phyloP scores from a whole-genome alignment of 2,113 vertebrate species.

The Zosterops hypoxanthus region DNA sequence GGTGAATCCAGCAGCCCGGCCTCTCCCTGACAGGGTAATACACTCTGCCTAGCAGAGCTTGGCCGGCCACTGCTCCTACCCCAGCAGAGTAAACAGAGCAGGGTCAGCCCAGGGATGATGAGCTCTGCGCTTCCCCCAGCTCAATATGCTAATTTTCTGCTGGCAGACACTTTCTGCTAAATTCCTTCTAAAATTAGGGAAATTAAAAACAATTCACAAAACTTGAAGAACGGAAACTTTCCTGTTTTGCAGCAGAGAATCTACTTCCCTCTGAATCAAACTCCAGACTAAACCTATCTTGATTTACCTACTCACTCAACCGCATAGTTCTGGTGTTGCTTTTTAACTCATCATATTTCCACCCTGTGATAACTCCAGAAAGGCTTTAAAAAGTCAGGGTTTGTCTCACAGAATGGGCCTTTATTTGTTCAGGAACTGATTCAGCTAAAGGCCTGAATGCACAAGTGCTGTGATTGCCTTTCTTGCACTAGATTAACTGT shows the following conservation, averaged over 20 bases:
- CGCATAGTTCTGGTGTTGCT: not conserved
- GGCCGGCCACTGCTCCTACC: constrained; percentile 53
- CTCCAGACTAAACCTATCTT: not conserved
- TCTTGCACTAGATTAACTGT: not conserved
- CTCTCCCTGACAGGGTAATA: constrained; percentile 80
- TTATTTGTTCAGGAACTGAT: not conserved
- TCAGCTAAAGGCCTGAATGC: not conserved
- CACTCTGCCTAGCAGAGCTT: constrained; percentile 78
- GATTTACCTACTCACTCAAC: not conserved
- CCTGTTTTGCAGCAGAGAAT: not conserved
- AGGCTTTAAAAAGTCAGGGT: not conserved
- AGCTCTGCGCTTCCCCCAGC: not conserved
- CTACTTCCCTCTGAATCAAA: not conserved
- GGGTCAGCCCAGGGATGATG: constrained; percentile 63
- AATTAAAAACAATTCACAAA: not conserved
- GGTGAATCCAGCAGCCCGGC: constrained; percentile 73
- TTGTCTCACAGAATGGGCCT: not conserved
- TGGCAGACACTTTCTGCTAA: not conserved
- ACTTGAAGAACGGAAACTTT: not conserved
- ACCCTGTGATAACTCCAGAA: not conserved
- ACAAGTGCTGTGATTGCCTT: not conserved
- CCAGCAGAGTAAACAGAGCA: constrained; percentile 62
- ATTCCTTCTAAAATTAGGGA: not conserved
- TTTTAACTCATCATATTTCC: not conserved
- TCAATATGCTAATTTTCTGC: constrained; percentile 9